These are phyloP conservation scores for Acleris holmiana DNA, from an alignment of 2,888 invertebrate species.

Conservation along the genomic window DNA sequence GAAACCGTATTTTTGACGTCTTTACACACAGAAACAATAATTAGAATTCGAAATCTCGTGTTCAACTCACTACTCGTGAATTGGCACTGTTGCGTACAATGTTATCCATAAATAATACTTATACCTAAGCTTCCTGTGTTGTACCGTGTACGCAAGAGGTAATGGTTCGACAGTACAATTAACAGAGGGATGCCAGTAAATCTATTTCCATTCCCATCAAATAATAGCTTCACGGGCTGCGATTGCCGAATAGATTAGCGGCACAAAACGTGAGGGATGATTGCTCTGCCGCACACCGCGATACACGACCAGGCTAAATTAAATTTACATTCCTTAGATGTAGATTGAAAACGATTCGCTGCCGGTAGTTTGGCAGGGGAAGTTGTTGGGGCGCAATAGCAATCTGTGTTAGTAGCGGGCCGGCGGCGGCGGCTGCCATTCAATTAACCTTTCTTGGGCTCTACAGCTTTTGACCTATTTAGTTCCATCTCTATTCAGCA, in stretches of 20 bases:
- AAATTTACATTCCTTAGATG: conserved; percentile 51
- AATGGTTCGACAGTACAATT: conserved; percentile 16
- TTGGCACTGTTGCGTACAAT: not conserved
- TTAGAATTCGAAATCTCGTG: too few relatives aligned
- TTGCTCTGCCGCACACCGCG: conserved; percentile 36
- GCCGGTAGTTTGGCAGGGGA: conserved; percentile 37
- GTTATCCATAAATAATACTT: not conserved
- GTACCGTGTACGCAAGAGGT: conserved; percentile 5
- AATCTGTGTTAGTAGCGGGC: conserved; percentile 50
- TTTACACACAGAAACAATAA: too few relatives aligned
- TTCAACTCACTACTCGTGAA: too few relatives aligned
- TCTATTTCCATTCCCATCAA: conserved; percentile 27
- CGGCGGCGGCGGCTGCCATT: conserved; percentile 52
- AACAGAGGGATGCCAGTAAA: conserved; percentile 10
- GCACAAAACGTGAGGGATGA: conserved; percentile 36
- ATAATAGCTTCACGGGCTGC: conserved; percentile 25
- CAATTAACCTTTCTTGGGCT: conserved; percentile 66
- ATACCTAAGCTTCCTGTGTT: not conserved
- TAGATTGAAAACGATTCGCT: conserved; percentile 53
- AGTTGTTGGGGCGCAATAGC: conserved; percentile 41
- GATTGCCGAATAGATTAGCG: conserved; percentile 39
- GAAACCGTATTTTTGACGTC: too few relatives aligned
- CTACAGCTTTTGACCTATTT: conserved; percentile 63
- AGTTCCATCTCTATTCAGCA: conserved; percentile 60
- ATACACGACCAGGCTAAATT: conserved; percentile 47